Conservation (phyloP, 2,113 vertebrate genomes). For the Rhombomys opimus region DNA sequence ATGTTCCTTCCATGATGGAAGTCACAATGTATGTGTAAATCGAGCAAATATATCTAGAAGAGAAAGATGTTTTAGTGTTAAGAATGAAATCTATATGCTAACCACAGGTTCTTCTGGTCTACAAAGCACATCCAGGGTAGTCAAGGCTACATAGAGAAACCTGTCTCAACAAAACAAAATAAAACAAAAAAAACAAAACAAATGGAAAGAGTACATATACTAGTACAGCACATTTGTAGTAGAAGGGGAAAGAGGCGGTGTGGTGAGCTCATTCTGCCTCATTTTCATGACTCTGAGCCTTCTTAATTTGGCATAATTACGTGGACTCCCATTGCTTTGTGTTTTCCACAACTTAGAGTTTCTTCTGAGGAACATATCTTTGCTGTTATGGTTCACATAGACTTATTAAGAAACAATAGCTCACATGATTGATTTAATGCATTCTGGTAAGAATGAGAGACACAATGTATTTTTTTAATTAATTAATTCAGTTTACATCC, state of each 20-base stretch:
- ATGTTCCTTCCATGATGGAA: neutral
- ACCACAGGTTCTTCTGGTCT: neutral
- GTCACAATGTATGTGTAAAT: neutral
- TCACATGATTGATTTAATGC: neutral
- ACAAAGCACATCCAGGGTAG: too few relatives aligned
- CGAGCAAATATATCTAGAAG: neutral
- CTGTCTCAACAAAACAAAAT: too few relatives aligned
- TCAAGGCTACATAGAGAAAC: too few relatives aligned
- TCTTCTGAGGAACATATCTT: neutral
- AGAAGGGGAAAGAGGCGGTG: neutral
- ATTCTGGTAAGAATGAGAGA: neutral
- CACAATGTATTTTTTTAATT: neutral
- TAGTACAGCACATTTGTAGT: neutral
- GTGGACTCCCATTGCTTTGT: neutral
- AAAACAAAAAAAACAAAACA: neutral
- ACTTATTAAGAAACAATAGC: neutral
- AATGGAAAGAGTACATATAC: neutral
- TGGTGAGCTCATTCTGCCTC: neutral
- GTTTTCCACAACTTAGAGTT: neutral
- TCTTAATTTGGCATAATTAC: neutral
- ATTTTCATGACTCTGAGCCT: neutral
- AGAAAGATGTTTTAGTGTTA: neutral
- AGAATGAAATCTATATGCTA: neutral
- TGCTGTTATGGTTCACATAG: neutral
- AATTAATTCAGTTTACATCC: too few relatives aligned